A percentile compares a stretch with the other conserved stretches of the same genome.
phyloP scores from a whole-genome alignment of 1,140 invertebrate species.

The Lasioglossum baleicum region DNA sequence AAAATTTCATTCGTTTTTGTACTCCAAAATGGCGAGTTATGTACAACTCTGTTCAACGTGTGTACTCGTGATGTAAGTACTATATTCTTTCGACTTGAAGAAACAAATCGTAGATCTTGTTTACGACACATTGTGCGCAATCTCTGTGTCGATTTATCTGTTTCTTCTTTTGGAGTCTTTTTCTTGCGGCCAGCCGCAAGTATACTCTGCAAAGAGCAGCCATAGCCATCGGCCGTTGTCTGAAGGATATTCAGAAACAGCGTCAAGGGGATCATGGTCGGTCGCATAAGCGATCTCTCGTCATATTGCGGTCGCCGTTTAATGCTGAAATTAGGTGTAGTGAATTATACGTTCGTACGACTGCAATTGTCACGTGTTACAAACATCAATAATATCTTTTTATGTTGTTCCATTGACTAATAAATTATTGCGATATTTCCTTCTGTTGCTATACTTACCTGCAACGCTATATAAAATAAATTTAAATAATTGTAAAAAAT shows the following conservation, averaged over 20 bases:
- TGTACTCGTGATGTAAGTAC: neutral
- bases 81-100: neutral
- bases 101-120: slow-evolving; percentile 10
- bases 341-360: neutral
- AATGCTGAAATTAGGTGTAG: slow-evolving; percentile 31
- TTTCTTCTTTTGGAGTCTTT: slow-evolving; percentile 19
- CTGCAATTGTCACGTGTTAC: neutral
- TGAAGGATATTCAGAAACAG: slow-evolving; percentile 56
- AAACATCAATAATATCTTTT: neutral
- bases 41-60: neutral
- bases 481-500: no score
- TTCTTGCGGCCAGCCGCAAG: slow-evolving; percentile 59
- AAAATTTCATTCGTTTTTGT: no score
- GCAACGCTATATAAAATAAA: no score
- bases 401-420: no score
- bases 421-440: no score
- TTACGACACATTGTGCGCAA: slow-evolving; percentile 28
- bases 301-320: slow-evolving; percentile 63
- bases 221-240: slow-evolving; percentile 39
- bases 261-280: slow-evolving; percentile 51
- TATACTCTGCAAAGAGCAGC: slow-evolving; percentile 36
- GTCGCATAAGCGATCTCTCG: slow-evolving; percentile 63
- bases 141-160: slow-evolving; percentile 13
- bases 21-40: neutral
- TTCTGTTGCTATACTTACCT: no score